These are phyloP conservation scores for Heloderma charlesbogerti DNA, from an alignment of 2,113 vertebrate genomes.

Conservation along the genomic window DNA sequence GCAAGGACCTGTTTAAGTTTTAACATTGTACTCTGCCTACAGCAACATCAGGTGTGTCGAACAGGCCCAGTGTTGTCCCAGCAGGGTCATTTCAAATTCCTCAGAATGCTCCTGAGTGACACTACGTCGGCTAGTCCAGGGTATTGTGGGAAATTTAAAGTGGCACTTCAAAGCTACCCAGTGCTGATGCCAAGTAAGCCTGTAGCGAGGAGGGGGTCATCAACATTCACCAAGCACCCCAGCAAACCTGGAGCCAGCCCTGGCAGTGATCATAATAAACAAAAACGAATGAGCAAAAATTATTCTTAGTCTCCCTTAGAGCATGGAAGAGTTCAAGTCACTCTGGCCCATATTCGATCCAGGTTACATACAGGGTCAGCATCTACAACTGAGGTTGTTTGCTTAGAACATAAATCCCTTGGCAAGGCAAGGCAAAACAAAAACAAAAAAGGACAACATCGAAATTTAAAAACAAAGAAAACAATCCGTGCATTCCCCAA, in stretches of 20 bases:
- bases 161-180: neutral
- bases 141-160: neutral
- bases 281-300: neutral
- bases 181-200: too few species aligned
- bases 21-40: too few species aligned
- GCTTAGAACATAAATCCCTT: neutral
- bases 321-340: neutral
- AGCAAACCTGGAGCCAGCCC: neutral
- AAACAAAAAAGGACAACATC: neutral
- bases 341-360: neutral
- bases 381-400: neutral
- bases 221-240: neutral
- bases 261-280: neutral
- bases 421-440: neutral
- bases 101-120: too few species aligned
- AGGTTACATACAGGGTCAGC: neutral
- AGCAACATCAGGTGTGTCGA: too few species aligned
- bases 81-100: too few species aligned
- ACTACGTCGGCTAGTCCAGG: neutral
- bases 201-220: too few species aligned
- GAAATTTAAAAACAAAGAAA: neutral
- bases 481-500: neutral
- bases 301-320: neutral
- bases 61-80: too few species aligned
- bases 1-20: too few species aligned